Evolutionary conservation across 1,140 invertebrate genomes (phyloP).

Genomic region (Calephelis nemesis): DNA sequence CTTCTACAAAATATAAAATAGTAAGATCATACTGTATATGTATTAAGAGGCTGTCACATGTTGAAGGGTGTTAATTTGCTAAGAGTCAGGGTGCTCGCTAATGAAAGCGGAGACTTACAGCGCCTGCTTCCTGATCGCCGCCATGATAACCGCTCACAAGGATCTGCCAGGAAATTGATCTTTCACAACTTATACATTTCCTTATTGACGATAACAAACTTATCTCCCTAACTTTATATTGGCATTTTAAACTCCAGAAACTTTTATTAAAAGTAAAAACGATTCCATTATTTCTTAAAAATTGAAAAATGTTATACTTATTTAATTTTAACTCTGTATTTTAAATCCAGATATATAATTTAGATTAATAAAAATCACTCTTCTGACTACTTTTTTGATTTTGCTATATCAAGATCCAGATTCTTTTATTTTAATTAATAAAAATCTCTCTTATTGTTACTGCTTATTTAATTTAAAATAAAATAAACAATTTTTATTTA

Average conservation of each 20-base stretch:
- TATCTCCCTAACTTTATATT: constrained; percentile 22
- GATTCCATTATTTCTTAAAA: background rate
- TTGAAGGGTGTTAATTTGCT: constrained; percentile 73
- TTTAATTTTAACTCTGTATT: no score
- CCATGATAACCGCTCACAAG: constrained; percentile 58
- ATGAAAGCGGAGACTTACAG: constrained; percentile 67
- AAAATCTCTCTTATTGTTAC: no score
- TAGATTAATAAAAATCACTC: no score
- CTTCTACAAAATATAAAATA: no score
- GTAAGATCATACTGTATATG: background rate
- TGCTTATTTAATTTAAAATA: no score
- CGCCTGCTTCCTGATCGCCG: constrained; percentile 59
- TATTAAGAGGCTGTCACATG: constrained; percentile 21
- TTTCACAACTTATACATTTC: constrained; percentile 53
- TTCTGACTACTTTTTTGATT: no score
- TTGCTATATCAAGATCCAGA: no score
- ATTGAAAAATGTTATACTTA: no score
- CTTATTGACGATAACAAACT: constrained; percentile 26
- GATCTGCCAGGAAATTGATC: constrained; percentile 69
- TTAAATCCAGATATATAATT: no score
- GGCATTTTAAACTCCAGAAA: no score
- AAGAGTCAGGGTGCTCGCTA: constrained; percentile 54
- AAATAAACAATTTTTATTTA: no score
- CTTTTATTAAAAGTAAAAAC: background rate
- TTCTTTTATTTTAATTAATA: no score